Evolutionary conservation across 2,888 invertebrate genomes (phyloP).

Genomic region (Polydesmus complanatus): DNA sequence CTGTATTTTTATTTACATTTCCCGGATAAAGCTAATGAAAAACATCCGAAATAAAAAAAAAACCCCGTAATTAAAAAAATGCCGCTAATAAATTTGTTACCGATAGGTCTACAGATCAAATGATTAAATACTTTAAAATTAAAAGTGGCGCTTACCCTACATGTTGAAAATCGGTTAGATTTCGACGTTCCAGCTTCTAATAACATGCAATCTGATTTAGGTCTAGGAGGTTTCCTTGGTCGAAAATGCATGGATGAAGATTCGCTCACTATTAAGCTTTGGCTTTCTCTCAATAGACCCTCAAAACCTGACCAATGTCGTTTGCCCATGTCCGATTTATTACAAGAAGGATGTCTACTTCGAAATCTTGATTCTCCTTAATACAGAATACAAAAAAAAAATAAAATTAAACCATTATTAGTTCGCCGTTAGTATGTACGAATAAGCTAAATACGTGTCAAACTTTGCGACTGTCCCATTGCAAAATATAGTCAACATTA

Average conservation of each 20-base stretch:
- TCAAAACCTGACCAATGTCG: constrained; percentile 5
- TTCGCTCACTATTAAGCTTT: constrained; percentile 19
- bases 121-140: constrained; percentile 75
- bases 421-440: not conserved
- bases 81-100: too few relatives aligned
- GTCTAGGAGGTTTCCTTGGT: constrained; percentile 82
- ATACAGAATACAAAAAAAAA: not conserved
- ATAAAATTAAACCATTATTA: not conserved
- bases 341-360: not conserved
- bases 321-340: constrained; percentile 2
- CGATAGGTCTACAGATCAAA: too few relatives aligned
- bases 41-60: too few relatives aligned
- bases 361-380: not conserved
- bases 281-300: constrained; percentile 16
- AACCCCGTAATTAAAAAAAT: too few relatives aligned
- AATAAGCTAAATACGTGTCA: not conserved
- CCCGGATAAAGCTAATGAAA: too few relatives aligned
- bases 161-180: constrained; percentile 78
- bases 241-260: constrained; percentile 40
- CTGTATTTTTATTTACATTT: too few relatives aligned
- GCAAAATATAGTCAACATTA: not conserved
- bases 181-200: constrained; percentile 49
- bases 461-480: not conserved
- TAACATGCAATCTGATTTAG: constrained; percentile 87
- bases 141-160: constrained; percentile 62